A percentile compares a stretch with the other conserved stretches of the same genome.
Conservation (phyloP, 2,113 vertebrate species). For the Siniperca knerii region DNA sequence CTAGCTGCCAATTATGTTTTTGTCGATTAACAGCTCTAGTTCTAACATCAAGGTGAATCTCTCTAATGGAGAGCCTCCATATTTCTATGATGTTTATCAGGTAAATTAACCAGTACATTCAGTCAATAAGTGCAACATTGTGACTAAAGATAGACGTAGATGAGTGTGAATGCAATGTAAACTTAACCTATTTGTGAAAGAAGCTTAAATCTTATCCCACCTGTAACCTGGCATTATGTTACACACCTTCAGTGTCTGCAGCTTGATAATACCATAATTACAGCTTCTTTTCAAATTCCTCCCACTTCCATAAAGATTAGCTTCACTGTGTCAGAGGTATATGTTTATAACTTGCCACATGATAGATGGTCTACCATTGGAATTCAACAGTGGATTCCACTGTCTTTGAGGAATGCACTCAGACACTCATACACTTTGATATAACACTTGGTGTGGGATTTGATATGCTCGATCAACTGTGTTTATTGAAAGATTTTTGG, state of each 20-base stretch:
- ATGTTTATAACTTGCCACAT: conserved; percentile 31
- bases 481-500: neutral
- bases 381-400: conserved; percentile 35
- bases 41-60: neutral
- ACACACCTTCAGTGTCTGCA: conserved; percentile 18
- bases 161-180: neutral
- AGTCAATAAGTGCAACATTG: neutral
- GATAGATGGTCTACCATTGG: conserved; percentile 18
- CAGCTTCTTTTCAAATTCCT: conserved; percentile 21
- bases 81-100: neutral
- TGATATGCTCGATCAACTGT: neutral
- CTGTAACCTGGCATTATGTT: conserved; percentile 13
- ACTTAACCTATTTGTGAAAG: neutral
- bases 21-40: neutral
- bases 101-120: neutral
- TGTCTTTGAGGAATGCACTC: conserved; percentile 3
- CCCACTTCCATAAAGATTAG: conserved; percentile 11
- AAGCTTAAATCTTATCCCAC: neutral
- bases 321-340: conserved; percentile 14
- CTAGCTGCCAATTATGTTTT: neutral
- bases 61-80: neutral
- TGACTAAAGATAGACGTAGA: neutral
- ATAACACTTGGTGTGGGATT: no score
- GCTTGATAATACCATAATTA: conserved; percentile 37
- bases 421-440: neutral